Evolutionary conservation across 2,113 vertebrate genomes (phyloP).

Genomic region (Rhinolophus sinicus): DNA sequence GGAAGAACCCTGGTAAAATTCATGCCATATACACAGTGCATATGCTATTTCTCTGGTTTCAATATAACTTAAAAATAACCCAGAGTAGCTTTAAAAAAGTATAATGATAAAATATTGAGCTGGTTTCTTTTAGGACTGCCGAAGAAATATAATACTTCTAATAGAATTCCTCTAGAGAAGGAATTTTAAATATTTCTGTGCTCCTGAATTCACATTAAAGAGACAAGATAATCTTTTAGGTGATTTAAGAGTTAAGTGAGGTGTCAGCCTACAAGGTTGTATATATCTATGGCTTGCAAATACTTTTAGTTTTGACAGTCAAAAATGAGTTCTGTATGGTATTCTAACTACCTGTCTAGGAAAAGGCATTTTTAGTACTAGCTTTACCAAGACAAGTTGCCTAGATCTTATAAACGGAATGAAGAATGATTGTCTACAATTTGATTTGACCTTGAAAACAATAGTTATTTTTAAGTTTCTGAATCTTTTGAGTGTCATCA

Average conservation of each 20-base stretch:
- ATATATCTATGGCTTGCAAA: constrained; percentile 82
- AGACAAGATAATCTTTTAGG: constrained; percentile 78
- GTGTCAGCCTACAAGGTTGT: constrained; percentile 77
- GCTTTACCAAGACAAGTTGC: constrained; percentile 80
- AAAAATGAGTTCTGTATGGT: constrained; percentile 84
- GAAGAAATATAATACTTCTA: constrained; percentile 68
- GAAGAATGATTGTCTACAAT: constrained; percentile 77
- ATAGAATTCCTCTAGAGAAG: constrained; percentile 64
- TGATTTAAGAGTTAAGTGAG: constrained; percentile 85
- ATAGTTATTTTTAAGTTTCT: constrained; percentile 56
- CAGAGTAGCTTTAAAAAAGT: constrained; percentile 53
- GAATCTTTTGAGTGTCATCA: constrained; percentile 53
- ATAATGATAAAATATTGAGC: constrained; percentile 61
- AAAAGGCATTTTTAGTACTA: constrained; percentile 81
- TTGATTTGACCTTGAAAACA: constrained; percentile 84
- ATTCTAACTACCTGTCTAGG: constrained; percentile 82
- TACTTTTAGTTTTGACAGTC: constrained; percentile 84
- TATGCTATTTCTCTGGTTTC: neutral
- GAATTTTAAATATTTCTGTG: constrained; percentile 74
- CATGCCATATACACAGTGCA: neutral
- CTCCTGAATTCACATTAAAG: constrained; percentile 67
- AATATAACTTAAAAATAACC: constrained; percentile 27
- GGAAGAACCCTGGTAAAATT: neutral
- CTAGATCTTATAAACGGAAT: constrained; percentile 77
- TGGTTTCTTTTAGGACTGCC: constrained; percentile 36